Base-by-base conservation (phyloP, 2,113 vertebrate genomes). In the Mohoua ochrocephala region DNA sequence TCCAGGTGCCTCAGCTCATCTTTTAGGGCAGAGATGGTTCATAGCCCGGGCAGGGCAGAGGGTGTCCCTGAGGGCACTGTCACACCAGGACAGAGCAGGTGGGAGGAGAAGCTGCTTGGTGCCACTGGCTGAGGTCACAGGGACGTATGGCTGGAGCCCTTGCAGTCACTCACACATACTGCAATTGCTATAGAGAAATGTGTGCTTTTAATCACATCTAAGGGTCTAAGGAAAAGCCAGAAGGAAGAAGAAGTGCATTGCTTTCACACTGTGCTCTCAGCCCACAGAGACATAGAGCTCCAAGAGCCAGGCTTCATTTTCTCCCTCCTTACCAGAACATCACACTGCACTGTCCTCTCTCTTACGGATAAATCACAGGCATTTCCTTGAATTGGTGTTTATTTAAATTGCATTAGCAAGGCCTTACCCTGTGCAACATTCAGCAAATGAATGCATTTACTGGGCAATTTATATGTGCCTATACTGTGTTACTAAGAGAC, bases 121-220 rank as follows among this genome's bases (percentile, higher is more conserved):
- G 77, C 17, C n/a, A 5, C 61, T 26, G 61, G 17, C 71, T 68
- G 39, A 35, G 33, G 12, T 39, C 54, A 37, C 64, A 28, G 15
- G 47, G 67, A 53, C 1, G 2, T 4, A 2, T 0, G 7, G 12
- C 65, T 28, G 44, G 65, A 90, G 61, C 52, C 18, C 35, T 9
- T 42, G 33, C 44, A 68, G 33, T 31, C 13, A 1, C 12, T 60
- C 28, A n/a, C 4, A 5, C 17, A 2, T 2, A 22, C 1, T 42
- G 13, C 26, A 52, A 5, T 13, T 49, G 23, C 41, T 56, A 0
- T 0, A 1, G 9, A 59, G 65, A 65, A 74, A 7, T 4, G 1
- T 13, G 35, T 41, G 15, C 30, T 73, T 84, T 70, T 12, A 14
- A 44, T 33, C 26, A 33, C 1, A 0, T 16, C 49, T 37, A 56